Evolutionary conservation across 2,888 invertebrate species (phyloP), one percentile per base, ranked within the genome.

Genomic region (Agriopis leucophaearia): DNA sequence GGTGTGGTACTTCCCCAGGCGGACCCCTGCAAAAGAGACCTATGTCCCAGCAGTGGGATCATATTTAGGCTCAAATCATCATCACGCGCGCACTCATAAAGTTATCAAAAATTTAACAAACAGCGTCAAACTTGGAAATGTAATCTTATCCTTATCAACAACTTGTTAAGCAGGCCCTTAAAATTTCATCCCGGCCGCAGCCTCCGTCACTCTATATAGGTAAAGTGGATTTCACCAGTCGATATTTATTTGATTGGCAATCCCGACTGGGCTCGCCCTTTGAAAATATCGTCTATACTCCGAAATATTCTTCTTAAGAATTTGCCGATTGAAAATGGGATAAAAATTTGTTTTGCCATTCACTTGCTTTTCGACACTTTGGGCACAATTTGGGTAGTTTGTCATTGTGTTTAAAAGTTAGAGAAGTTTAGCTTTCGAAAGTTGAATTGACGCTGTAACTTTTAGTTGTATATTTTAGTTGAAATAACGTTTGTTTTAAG

Each of bases 171-270:
- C 59, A 45, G 79, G 74, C 72, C 74, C 74, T 78, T 78, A 70
- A 80, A 80, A 78, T 80, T 77, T 78, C 72, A 78, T 78, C 75
- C 70, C 74, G 61, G 65, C 66, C 70, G 66, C 73, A 74, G 64
- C 66, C 66, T 56, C 70, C 68, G 59, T 76, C 75, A 72, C 76
- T 78, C 79, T 77, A 73, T 74, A 68, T 73, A 73, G 65, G 66
- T 64, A 74, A 78, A 81, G 74, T 76, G 77, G 71, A 80, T 79
- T 79, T 77, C 72, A 77, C 78, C 75, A 77, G 69, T 77, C 75
- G 76, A 76, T 78, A 78, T 80, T 78, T 78, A 83, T 82, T 81
- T 77, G 75, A 83, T 81, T 83, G 79, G 70, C 75, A 79, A 84
- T 84, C 75, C 74, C 70, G 75, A 69, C 78, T 71, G 73, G 74